Evolutionary conservation across 2,888 invertebrate genomes (phyloP), one percentile per base, ranked within the genome.

Genomic region (Allolobophora icterica): DNA sequence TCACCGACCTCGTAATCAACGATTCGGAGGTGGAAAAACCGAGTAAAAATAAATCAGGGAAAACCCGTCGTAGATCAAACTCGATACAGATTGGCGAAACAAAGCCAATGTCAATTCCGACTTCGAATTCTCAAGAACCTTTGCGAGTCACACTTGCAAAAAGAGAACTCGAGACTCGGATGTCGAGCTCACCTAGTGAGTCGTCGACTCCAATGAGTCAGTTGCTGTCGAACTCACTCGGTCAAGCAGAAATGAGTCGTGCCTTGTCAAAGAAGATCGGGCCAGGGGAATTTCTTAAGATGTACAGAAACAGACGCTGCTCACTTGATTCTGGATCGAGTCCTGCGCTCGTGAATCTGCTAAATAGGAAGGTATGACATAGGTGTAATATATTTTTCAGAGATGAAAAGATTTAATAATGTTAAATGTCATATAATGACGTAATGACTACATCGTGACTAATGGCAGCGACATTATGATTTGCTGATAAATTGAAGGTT

Each of bases 281-380:
- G 19, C 87, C 87, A 8, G 38, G 87, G 21, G 87, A 87, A 17
- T 87, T 87, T 8, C 34, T 87, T 34, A 6, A 87, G 34, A 34
- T 87, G 87, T 87, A 87, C 87, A 34, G 87, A 87, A 87, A 87
- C 24, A 34, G 87, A 34, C 87, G 87, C 19, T 87, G 30, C 38
- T 87, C 87, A 35, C 38, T 87, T 38, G 87, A 87, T 24, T 35
- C 24, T 19, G 35, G 35, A 19, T 87, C 87, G 87, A 87, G 35
- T 38, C 35, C 34, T 1, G 11, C 15, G n/a, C 35, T 87, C 6
- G 19, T 0, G 87, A 87, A 87, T 11, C 2, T 38, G 87, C 35
- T 6, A 35, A 6, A 35, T 0, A 34, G 87, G 24, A 87, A 87
- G 38, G 87, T 87, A 87, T 6, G 87, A 87, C 24, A 8, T 38